Base-by-base conservation (phyloP, 2,888 invertebrate species). In the Oscheius sp. region DNA sequence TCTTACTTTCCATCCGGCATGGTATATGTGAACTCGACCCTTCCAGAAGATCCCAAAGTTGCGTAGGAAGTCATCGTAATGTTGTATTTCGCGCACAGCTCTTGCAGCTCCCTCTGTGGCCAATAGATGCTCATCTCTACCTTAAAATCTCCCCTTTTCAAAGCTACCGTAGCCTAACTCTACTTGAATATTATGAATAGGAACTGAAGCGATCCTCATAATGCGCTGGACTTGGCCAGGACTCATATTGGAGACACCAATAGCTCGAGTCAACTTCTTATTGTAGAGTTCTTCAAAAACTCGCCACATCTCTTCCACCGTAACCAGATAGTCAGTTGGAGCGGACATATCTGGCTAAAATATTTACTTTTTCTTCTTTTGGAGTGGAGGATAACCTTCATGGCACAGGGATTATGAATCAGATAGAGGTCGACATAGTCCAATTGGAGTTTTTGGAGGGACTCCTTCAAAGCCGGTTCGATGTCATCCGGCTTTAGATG, bases 241-340 rank as follows among this genome's bases (percentile, higher is more conserved):
- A 86, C 92, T 93, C 86, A 93, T 91, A 87, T 95, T 95, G 0
- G 94, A 95, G 3, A 95, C 86, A 0, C 95, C 95, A 81, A 95
- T 92, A 12, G 93, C 90, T 82, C 91, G 92, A 0, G 92, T 89
- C 20, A 91, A 89, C 0, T 93, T 93, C 0, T 89, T 89, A 29
- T 90, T 89, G 27, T 92, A 91, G 83, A 92, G 70, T n/a, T 69
- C 71, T 65, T 86, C 86, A 74, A 86, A 75, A 15, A 73, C 82
- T 39, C 55, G 67, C 84, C 84, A 84, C 31, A 79, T 69, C 23
- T 84, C 78, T 64, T 83, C 82, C 8, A 84, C 80, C 5, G 64
- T 65, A 15, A 83, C 70, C n/a, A 66, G 55, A 25, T 70, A 57
- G 10, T 67, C 69, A 3, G 65, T 69, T 5, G 34, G 37, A 31